Evolutionary conservation across 2,888 invertebrate genomes (phyloP), one percentile per base, ranked within the genome.

Genomic region (Phoenoteleia sp.): DNA sequence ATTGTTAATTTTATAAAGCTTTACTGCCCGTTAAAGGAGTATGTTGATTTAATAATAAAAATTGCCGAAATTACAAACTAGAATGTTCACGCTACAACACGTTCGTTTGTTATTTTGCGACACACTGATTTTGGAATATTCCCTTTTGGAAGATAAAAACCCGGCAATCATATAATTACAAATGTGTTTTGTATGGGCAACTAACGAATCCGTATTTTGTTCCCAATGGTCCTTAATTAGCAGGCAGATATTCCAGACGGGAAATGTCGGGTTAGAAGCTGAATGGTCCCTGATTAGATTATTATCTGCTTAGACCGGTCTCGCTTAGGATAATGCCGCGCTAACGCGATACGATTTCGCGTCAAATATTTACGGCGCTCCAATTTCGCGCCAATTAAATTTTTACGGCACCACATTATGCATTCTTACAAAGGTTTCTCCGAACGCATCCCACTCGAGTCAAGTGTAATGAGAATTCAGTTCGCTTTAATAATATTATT

Each of bases 201-300:
- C 81, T 81, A 81, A 81, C 81, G 81, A 81, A 81, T 81, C 69
- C 39, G 81, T 81, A 81, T 81, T 81, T 81, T 76, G 81, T 81
- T 81, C 64, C 71, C 76, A 81, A 81, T 81, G 76, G 81, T 23
- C 52, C 56, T 64, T 81, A 81, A 81, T 81, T 81, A 81, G 75
- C 75, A 69, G 75, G 56, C 71, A 36, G 71, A 81, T 81, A 81
- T 81, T 81, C 71, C 62, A 42, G 56, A 11, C 39, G 64, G 81
- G 67, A 81, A 81, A 81, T 58, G 64, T 71, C 71, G 60, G 75
- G 62, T 81, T 81, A 66, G 69, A 69, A 75, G 67, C 75, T 64
- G 81, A 81, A 75, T 71, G 56, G 47, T 76, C 81, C 56, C 71
- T 75, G 81, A 81, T 81, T 81, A 75, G 75, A 81, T 81, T 81